Evolutionary conservation across 2,113 vertebrate species (phyloP).

Genomic region (Neodontobutis hainanensis): DNA sequence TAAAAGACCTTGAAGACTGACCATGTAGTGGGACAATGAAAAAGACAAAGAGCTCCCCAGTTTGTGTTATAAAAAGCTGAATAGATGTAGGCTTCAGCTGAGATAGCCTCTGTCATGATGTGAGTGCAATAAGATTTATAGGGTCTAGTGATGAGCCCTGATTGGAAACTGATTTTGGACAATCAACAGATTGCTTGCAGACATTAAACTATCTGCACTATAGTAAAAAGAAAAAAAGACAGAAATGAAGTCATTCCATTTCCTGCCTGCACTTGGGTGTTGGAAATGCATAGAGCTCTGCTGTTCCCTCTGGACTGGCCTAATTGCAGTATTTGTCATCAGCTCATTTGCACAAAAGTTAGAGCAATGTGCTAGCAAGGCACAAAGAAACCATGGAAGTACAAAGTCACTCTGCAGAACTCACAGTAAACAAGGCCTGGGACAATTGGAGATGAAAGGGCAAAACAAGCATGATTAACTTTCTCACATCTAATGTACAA

Average conservation of each 20-base stretch:
- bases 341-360: constrained; percentile 45
- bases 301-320: constrained; percentile 50
- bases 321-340: constrained; percentile 67
- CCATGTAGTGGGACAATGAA: too few relatives aligned
- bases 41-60: too few relatives aligned
- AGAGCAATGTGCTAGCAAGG: constrained; percentile 49
- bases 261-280: too few relatives aligned
- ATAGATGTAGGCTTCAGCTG: constrained; percentile 6
- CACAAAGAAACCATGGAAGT: constrained; percentile 33
- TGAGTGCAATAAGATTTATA: constrained; percentile 35
- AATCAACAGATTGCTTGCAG: constrained; percentile 39
- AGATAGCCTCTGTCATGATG: constrained; percentile 36
- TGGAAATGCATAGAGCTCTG: constrained; percentile 19
- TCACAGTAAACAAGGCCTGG: constrained; percentile 47
- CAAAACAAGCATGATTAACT: constrained; percentile 31
- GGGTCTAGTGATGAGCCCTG: constrained; percentile 41
- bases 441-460: constrained; percentile 31
- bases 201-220: constrained; percentile 30
- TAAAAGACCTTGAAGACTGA: too few relatives aligned
- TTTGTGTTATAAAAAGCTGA: neutral
- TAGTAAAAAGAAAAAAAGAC: constrained; percentile 51
- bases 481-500: constrained; percentile 32
- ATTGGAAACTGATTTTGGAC: constrained; percentile 31
- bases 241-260: constrained; percentile 48
- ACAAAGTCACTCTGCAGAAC: constrained; percentile 33